A percentile compares a stretch with the other conserved stretches of the same genome.
Evolutionary conservation across 2,113 vertebrate genomes (phyloP).

Genomic region (Gnathochromis pfefferi): DNA sequence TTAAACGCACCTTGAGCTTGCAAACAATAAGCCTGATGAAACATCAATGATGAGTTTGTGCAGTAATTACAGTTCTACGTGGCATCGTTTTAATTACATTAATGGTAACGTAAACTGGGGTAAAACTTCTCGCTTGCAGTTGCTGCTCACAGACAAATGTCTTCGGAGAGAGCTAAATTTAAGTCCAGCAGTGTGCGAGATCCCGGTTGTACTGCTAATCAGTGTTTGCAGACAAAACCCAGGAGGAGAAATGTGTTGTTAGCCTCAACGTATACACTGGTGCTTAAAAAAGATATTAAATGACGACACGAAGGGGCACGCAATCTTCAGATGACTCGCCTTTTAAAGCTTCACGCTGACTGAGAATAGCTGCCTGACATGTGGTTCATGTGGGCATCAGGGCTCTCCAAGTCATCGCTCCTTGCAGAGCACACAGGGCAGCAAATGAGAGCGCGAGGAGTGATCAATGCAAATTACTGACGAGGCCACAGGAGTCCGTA

Average conservation of each 20-base stretch:
- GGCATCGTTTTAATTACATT: background rate
- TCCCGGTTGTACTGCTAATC: background rate
- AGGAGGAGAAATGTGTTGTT: background rate
- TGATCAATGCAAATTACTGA: conserved; percentile 51
- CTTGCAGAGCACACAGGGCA: background rate
- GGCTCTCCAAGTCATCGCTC: background rate
- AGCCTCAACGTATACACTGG: background rate
- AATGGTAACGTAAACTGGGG: background rate
- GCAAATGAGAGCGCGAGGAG: conserved; percentile 30
- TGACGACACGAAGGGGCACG: background rate
- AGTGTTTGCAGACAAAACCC: background rate
- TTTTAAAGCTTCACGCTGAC: background rate
- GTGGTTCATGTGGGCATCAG: background rate
- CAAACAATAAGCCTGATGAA: background rate
- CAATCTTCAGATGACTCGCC: background rate
- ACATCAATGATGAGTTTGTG: conserved; percentile 17
- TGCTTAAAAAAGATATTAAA: background rate
- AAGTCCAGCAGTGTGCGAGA: background rate
- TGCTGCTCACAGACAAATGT: background rate
- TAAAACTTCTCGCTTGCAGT: background rate
- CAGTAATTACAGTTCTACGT: background rate
- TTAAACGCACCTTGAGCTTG: background rate
- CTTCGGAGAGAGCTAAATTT: background rate
- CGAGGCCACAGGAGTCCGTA: background rate
- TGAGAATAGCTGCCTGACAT: background rate